Evolutionary conservation across 2,113 vertebrate species (phyloP), one percentile per base, ranked within the genome.

Genomic region (Leucosticte australis): DNA sequence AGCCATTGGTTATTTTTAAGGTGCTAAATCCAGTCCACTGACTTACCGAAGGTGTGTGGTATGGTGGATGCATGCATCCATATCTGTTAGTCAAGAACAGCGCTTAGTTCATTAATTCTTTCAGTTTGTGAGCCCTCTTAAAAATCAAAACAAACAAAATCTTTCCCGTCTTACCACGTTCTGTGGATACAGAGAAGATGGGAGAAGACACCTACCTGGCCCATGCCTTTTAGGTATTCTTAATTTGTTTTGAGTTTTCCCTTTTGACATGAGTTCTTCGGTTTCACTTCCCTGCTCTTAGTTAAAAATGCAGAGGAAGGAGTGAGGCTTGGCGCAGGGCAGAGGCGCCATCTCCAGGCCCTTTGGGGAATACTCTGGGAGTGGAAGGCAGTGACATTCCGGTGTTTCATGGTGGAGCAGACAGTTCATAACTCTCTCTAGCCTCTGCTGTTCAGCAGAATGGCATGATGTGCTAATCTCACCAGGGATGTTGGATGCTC

Each of bases 321-420:
- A 62, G 49, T 3, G 33, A 6, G 21, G 28, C 26, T 69, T 95
- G 90, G 52, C 23, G 49, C 70, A 62, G 96, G 87, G 90, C 52
- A 84, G 71, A 94, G 90, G 56, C 94, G 92, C 97, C 97, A 93
- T 96, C 96, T 97, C 95, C 87, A 96, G 97, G 95, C 76, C 44
- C 90, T 68, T 85, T 65, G 83, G 82, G 49, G 94, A 95, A 92
- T 92, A 4, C 71, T 56, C 76, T 67, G 73, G 41, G 44, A 91
- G 77, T 41, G 6, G 16, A 26, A 44, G 65, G 55, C 73, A 3
- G 9, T 33, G 42, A 7, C 15, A 5, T 30, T 37, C 9, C 15
- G 42, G 60, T 84, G 37, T 56, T 94, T 8, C 2, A 0, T n/a
- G 37, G 11, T 31, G 41, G 4, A 20, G 78, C 57, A 52, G 14